Evolutionary conservation across 2,888 invertebrate genomes (phyloP).

Genomic region (Gymnoscelis rufifasciata): DNA sequence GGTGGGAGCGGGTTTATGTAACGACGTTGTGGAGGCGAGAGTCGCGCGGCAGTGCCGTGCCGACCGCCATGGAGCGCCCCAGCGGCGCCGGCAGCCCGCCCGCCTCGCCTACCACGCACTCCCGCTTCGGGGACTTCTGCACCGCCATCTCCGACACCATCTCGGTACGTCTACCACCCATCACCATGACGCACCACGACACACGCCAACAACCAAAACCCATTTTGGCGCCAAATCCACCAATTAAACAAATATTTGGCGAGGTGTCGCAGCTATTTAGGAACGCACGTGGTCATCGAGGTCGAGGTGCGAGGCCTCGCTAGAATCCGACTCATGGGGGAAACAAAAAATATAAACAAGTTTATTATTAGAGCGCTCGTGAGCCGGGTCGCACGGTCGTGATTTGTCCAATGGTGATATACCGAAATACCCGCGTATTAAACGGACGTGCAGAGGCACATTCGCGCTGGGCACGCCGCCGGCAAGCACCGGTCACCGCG

Average conservation of each 20-base stretch:
- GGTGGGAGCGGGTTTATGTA: constrained; percentile 73
- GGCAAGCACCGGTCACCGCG: constrained; percentile 38
- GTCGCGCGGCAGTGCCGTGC: constrained; percentile 62
- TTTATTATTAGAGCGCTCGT: constrained; percentile 77
- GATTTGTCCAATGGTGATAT: constrained; percentile 76
- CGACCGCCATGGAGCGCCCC: constrained; percentile 65
- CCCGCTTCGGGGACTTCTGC: constrained; percentile 75
- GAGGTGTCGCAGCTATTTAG: constrained; percentile 55
- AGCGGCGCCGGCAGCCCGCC: constrained; percentile 53
- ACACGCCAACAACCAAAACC: constrained; percentile 37
- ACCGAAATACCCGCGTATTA: constrained; percentile 75
- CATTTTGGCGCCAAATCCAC: constrained; percentile 51
- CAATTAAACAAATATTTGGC: constrained; percentile 42
- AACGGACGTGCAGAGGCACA: constrained; percentile 54
- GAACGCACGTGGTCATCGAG: constrained; percentile 73
- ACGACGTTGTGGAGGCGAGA: constrained; percentile 51
- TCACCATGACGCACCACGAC: neutral
- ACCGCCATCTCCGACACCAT: constrained; percentile 73
- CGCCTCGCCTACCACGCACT: constrained; percentile 34
- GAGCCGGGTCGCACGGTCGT: constrained; percentile 76
- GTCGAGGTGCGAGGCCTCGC: constrained; percentile 48
- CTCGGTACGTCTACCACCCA: constrained; percentile 69
- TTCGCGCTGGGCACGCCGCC: constrained; percentile 32
- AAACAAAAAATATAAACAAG: constrained; percentile 77
- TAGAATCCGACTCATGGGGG: constrained; percentile 60